A percentile compares a stretch with the other conserved stretches of the same genome.
Evolutionary conservation across 2,888 invertebrate genomes (phyloP).

Genomic region (Enoplolaimus lenunculus): DNA sequence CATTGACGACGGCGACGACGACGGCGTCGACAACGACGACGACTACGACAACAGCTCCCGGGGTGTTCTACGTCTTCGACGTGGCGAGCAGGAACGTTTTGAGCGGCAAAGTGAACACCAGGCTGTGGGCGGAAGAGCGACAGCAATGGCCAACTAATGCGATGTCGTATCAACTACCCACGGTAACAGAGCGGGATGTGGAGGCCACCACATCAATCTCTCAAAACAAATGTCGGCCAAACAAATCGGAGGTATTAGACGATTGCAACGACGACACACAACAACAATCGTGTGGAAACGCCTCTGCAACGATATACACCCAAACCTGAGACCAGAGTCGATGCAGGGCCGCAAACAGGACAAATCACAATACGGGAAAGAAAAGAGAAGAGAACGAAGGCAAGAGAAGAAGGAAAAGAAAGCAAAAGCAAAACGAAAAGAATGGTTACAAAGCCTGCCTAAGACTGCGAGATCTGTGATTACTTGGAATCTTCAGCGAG

Average conservation of each 20-base stretch:
- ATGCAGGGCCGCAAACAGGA: neutral
- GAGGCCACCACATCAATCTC: conserved; percentile 2
- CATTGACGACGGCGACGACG: no score
- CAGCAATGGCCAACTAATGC: neutral
- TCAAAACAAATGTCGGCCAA: conserved; percentile 8
- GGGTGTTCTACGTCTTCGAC: conserved; percentile 8
- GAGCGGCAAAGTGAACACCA: conserved; percentile 11
- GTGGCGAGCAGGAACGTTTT: conserved; percentile 14
- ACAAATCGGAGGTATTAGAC: conserved; percentile 3
- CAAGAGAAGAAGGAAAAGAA: conserved; percentile 8
- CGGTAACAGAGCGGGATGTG: conserved; percentile 10
- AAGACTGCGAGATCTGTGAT: neutral
- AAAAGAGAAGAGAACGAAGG: neutral
- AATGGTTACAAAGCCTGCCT: conserved; percentile 1
- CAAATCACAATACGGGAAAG: neutral
- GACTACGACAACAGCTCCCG: no score
- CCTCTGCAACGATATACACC: neutral
- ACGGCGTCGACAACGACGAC: no score
- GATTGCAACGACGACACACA: conserved; percentile 6
- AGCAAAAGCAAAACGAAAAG: conserved; percentile 1
- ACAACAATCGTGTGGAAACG: neutral
- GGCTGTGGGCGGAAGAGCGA: conserved; percentile 1
- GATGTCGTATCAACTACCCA: neutral
- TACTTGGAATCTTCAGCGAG: conserved; percentile 6
- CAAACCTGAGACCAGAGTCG: neutral